Evolutionary conservation across 2,113 vertebrate genomes (phyloP), one percentile per base, ranked within the genome.

Genomic region (Tringa solitaria): DNA sequence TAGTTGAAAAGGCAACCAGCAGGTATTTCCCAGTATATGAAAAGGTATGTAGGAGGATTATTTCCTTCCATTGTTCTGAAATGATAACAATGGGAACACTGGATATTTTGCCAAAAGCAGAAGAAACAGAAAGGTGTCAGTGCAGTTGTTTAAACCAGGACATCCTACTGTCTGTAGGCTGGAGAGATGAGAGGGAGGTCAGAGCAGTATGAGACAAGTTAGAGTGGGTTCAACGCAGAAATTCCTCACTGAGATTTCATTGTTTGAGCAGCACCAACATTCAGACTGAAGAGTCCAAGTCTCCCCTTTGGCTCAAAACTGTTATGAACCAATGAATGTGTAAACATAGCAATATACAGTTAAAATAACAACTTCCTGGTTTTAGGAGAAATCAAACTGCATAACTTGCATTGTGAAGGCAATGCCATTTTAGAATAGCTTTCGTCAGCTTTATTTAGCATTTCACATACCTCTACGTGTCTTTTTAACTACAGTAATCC

Each of bases 21-120:
- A 98, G 98, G 73, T 99, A 98, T 79, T 98, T 99, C n/a, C 99
- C 98, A 32, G 98, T 97, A 41, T 99, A 98, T 96, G 98, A 99
- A 95, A 99, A 99, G 98, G 99, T 99, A 97, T 10, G 96, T 94
- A 77, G 63, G 22, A 84, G 59, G 16, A 53, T 60, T 0, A 13
- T 79, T 92, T 82, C 32, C 19, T 84, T 61, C 24, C 21, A 8
- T 67, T 51, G 18, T 73, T 93, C 43, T 94, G 39, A 33, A 43
- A 60, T 3, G 27, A n/a, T 51, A 33, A 20, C 48, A 79, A 4
- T 16, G 28, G 56, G 32, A 70, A 70, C 30, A 41, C 26, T 22
- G 19, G 12, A 4, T 79, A 60, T 93, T 88, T 85, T 51, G 76
- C 14, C 43, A 79, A 43, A 90, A 37, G 28, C 37, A 68, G 75